These are phyloP conservation scores for Temnothorax rugatulus DNA, from an alignment of 2,888 invertebrate genomes.

Conservation along the genomic window DNA sequence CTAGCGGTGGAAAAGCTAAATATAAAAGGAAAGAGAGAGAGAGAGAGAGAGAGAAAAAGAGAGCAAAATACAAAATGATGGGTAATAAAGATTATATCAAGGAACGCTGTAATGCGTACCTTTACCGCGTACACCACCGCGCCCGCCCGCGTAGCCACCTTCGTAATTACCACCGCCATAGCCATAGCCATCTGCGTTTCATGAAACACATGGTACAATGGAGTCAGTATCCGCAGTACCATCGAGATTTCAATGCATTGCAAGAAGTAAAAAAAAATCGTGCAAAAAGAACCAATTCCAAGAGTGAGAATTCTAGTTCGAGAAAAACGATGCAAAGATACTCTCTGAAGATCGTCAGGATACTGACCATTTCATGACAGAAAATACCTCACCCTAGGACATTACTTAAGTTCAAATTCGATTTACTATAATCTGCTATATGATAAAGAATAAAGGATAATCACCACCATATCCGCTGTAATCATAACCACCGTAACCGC, in stretches of 20 bases:
- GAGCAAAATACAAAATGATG: constrained; percentile 72
- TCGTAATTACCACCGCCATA: constrained; percentile 95
- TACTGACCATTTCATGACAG: constrained; percentile 25
- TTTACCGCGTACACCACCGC: constrained; percentile 94
- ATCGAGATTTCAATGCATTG: constrained; percentile 43
- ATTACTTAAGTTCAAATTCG: constrained; percentile 3
- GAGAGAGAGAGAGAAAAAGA: constrained; percentile 10
- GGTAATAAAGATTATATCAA: constrained; percentile 72
- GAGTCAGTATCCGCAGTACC: constrained; percentile 73
- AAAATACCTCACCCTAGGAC: constrained; percentile 22
- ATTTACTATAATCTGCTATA: constrained; percentile 36
- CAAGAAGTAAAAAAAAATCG: constrained; percentile 31
- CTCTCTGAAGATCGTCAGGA: constrained; percentile 19
- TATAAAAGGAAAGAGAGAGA: constrained; percentile 15
- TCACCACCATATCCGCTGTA: constrained; percentile 93
- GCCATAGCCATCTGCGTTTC: constrained; percentile 90
- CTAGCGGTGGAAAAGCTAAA: constrained; percentile 50
- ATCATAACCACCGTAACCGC: constrained; percentile 93
- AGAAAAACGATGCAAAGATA: constrained; percentile 6
- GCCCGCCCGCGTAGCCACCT: constrained; percentile 94
- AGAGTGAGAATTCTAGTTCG: not conserved
- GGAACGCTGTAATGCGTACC: constrained; percentile 89
- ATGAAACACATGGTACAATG: constrained; percentile 84
- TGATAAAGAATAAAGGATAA: constrained; percentile 71
- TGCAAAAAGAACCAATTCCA: not conserved